These are phyloP conservation scores for Hirtodrosophila trivittata DNA, from an alignment of 2,888 invertebrate species.

Conservation along the genomic window DNA sequence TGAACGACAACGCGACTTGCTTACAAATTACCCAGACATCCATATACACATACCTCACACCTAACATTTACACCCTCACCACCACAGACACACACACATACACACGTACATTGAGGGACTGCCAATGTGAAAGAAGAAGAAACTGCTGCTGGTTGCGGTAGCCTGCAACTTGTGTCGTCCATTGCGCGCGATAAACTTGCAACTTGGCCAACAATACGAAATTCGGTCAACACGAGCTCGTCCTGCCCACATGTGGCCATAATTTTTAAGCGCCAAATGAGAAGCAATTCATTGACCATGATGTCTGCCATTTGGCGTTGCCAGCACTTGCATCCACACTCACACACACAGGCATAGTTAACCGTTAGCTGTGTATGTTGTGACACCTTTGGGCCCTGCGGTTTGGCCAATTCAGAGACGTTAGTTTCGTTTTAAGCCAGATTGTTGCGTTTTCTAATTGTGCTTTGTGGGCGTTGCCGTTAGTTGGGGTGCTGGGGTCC, in stretches of 20 bases:
- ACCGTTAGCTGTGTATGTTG: background rate
- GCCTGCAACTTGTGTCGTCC: conserved; percentile 46
- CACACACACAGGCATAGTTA: conserved; percentile 38
- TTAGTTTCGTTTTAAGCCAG: conserved; percentile 40
- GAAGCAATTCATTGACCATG: conserved; percentile 79
- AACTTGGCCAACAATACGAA: conserved; percentile 51
- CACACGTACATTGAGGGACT: conserved; percentile 9
- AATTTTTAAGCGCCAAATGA: conserved; percentile 78
- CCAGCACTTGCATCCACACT: conserved; percentile 31
- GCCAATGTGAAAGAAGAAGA: conserved; percentile 18
- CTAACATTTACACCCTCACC: background rate
- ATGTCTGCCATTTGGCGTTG: conserved; percentile 67
- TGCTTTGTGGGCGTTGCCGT: conserved; percentile 52
- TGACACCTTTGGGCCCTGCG: conserved; percentile 44
- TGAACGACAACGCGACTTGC: conserved; percentile 51
- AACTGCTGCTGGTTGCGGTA: conserved; percentile 17
- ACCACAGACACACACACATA: conserved; percentile 4
- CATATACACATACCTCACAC: background rate
- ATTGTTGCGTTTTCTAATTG: conserved; percentile 58
- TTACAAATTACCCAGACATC: conserved; percentile 66
- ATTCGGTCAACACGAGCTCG: conserved; percentile 70
- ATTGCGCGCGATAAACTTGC: conserved; percentile 75
- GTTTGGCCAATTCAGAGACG: conserved; percentile 49
- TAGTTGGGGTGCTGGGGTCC: conserved; percentile 25
- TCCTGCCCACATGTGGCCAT: conserved; percentile 77